Base-by-base conservation (phyloP, 2,888 invertebrate species). In the Sphaerophoria taeniata region DNA sequence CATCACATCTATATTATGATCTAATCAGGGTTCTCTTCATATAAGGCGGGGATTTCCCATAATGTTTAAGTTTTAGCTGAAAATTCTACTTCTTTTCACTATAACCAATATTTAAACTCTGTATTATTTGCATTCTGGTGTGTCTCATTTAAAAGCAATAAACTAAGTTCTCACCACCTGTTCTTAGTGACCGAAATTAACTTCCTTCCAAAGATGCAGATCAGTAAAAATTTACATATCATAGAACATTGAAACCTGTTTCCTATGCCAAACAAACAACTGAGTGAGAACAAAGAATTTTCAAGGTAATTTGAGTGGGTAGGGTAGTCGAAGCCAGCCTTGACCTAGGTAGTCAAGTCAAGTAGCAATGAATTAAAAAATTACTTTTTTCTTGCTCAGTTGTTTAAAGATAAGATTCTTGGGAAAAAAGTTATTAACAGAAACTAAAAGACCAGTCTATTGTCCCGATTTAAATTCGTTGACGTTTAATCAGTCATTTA, bases 301-400 rank as follows among this genome's bases (percentile, higher is more conserved):
- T 39, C 14, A 67, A 53, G 24, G 24, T 51, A 36, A 67, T 51
- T 51, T 24, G 16, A 39, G 16, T 39, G n/a, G 39, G 16, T 39
- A 51, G n/a, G n/a, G n/a, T n/a, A n/a, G n/a, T n/a, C n/a, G n/a
- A n/a, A n/a, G n/a, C n/a, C n/a, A n/a, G 36, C 51, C 65, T 36
- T 65, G 63, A 63, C 63, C 65, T 24, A 65, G 65, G 36, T 24
- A 63, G 65, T n/a, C 51, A 65, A 65, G 65, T 65, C 4, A 24
- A 36, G 36, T 6, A 6, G 4, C 36, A 51, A 39, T 14, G 9
- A 39, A 12, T 36, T 24, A 49, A 16, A 34, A 34, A 9, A 47
- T 14, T 14, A 3, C 4, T 43, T 0, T 2, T 16, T 33, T 9
- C 34, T 34, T 11, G 6, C 39, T 43, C 39, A 43, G 7, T 12